phyloP scores from a whole-genome alignment of 2,888 invertebrate species.

The Clepsis dumicolana region DNA sequence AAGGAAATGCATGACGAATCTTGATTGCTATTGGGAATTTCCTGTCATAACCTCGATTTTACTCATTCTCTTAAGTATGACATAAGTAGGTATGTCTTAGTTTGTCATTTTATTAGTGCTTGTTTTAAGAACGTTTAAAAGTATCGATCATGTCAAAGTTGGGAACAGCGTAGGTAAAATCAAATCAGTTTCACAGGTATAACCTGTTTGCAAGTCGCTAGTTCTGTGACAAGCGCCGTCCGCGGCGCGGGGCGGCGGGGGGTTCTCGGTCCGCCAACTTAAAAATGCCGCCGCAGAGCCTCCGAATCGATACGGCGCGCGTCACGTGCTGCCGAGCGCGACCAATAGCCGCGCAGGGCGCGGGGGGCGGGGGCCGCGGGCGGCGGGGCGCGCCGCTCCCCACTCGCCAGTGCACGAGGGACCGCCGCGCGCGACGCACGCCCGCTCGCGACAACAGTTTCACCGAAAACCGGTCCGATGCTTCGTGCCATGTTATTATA shows the following conservation, averaged over 20 bases:
- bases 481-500: conserved; percentile 76
- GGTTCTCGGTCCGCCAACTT: conserved; percentile 87
- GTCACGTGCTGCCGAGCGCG: conserved; percentile 88
- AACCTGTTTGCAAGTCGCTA: conserved; percentile 48
- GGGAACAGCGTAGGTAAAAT: not conserved
- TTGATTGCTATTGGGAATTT: too few relatives aligned
- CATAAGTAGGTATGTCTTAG: too few relatives aligned
- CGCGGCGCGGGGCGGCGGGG: conserved; percentile 79
- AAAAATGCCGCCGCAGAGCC: conserved; percentile 93
- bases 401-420: conserved; percentile 78
- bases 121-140: too few relatives aligned
- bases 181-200: not conserved
- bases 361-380: conserved; percentile 65
- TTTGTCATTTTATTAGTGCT: too few relatives aligned
- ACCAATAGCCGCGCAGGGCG: conserved; percentile 78
- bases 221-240: conserved; percentile 68
- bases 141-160: too few relatives aligned
- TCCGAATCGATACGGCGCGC: conserved; percentile 91
- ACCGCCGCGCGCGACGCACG: conserved; percentile 64
- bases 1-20: too few relatives aligned
- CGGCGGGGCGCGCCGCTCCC: conserved; percentile 57
- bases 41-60: too few relatives aligned
- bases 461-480: conserved; percentile 79
- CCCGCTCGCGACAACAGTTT: conserved; percentile 56
- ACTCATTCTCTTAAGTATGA: too few relatives aligned